Percentiles rank a stretch among this genome's conserved stretches.
These are phyloP conservation scores for Leiothrix lutea DNA, from an alignment of 2,113 vertebrate genomes.

Conservation along the genomic window DNA sequence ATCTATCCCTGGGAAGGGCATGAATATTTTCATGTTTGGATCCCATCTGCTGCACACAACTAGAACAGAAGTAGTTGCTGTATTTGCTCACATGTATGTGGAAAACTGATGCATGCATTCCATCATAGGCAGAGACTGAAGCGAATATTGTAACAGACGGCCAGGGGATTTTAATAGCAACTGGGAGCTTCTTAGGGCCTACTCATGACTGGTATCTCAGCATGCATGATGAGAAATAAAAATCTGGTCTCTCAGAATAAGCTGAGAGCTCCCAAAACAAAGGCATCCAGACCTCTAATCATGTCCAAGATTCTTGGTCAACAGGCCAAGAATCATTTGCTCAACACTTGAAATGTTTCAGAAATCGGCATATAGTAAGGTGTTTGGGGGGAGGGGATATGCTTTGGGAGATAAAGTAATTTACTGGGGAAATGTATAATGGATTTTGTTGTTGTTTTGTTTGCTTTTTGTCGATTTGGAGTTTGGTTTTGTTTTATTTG, in stretches of 20 bases:
- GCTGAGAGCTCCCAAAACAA: background rate
- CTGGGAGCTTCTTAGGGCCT: background rate
- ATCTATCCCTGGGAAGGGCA: background rate
- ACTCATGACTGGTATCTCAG: background rate
- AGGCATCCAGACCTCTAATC: background rate
- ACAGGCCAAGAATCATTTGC: background rate
- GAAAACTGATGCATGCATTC: background rate
- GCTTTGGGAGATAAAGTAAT: background rate
- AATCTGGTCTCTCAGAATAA: background rate
- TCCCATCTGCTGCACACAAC: background rate
- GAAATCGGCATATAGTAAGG: background rate
- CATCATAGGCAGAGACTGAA: background rate
- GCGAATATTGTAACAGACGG: background rate
- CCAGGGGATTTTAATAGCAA: background rate
- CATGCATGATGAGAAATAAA: background rate
- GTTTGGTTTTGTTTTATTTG: background rate
- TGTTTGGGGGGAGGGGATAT: fast-evolving
- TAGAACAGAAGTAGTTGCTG: background rate
- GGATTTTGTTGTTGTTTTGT: background rate
- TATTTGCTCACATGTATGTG: background rate
- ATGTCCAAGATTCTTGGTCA: background rate
- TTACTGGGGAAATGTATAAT: background rate
- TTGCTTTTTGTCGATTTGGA: background rate
- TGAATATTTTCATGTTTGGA: background rate
- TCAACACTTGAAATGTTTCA: background rate